phyloP scores from a whole-genome alignment of 2,797 vertebrate species.

The Dromococcyx pavoninus region DNA sequence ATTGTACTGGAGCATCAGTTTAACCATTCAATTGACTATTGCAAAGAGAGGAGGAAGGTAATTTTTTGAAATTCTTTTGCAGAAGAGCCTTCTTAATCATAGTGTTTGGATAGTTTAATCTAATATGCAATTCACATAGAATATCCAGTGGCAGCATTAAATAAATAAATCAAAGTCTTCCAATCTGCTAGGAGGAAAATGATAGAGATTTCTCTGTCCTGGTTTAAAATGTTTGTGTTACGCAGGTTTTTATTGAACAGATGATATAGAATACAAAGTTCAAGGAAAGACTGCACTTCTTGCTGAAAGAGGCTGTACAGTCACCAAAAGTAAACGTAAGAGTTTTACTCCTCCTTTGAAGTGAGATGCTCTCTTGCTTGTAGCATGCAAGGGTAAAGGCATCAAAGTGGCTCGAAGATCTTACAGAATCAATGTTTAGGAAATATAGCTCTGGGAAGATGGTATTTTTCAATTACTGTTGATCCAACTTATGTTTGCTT shows the following conservation, averaged over 20 bases:
- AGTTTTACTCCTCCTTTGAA: neutral
- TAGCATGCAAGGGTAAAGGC: neutral
- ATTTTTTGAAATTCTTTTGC: neutral
- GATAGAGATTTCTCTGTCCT: neutral
- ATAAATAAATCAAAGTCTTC: neutral
- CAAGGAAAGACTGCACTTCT: neutral
- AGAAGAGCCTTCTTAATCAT: neutral
- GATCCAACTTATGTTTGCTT: neutral
- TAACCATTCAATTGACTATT: neutral
- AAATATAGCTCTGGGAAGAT: neutral
- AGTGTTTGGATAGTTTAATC: neutral
- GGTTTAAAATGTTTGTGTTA: neutral
- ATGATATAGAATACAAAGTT: neutral
- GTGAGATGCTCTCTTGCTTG: neutral
- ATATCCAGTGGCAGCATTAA: neutral
- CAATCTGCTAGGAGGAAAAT: neutral
- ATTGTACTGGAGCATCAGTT: neutral
- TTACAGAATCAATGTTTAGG: neutral
- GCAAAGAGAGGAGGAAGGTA: neutral
- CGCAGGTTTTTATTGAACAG: neutral
- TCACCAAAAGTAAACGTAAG: neutral
- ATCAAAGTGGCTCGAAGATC: neutral
- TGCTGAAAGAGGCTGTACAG: neutral
- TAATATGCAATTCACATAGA: rapidly evolving
- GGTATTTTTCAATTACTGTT: neutral